Conservation (phyloP, 2,113 vertebrate genomes). For the Eurystomus gularis region DNA sequence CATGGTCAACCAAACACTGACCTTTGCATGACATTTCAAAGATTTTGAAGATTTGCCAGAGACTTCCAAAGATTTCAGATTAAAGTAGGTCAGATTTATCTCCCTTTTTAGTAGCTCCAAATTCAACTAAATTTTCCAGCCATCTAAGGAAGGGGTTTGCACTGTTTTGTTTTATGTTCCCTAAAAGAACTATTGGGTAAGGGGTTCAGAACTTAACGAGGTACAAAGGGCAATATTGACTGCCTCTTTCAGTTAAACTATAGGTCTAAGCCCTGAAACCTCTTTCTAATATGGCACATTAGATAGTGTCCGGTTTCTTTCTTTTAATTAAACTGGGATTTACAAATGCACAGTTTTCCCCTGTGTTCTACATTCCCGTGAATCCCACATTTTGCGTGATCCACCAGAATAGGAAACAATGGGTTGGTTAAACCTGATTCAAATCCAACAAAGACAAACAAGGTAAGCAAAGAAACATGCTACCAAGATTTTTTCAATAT, state of each 20-base stretch:
- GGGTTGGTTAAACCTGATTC: background rate
- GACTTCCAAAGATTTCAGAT: background rate
- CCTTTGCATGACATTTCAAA: background rate
- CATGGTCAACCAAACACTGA: background rate
- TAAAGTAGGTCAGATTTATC: background rate
- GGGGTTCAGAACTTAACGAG: background rate
- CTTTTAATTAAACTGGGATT: background rate
- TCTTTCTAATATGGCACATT: background rate
- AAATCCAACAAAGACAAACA: background rate
- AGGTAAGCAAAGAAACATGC: background rate
- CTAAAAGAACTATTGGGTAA: background rate
- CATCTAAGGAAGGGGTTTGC: background rate
- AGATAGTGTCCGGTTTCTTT: background rate
- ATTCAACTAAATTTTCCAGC: background rate
- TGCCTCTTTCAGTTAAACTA: background rate
- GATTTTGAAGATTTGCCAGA: background rate
- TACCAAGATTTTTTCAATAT: background rate
- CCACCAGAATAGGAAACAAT: background rate
- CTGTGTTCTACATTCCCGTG: background rate
- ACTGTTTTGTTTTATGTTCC: background rate
- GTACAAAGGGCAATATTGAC: background rate
- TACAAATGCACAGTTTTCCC: background rate
- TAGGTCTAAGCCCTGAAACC: rapidly evolving
- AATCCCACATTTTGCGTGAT: background rate
- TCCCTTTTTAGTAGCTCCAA: background rate